A percentile compares a stretch with the other conserved stretches of the same genome.
phyloP scores from a whole-genome alignment of 2,888 invertebrate genomes.

The Drosophila incognita region DNA sequence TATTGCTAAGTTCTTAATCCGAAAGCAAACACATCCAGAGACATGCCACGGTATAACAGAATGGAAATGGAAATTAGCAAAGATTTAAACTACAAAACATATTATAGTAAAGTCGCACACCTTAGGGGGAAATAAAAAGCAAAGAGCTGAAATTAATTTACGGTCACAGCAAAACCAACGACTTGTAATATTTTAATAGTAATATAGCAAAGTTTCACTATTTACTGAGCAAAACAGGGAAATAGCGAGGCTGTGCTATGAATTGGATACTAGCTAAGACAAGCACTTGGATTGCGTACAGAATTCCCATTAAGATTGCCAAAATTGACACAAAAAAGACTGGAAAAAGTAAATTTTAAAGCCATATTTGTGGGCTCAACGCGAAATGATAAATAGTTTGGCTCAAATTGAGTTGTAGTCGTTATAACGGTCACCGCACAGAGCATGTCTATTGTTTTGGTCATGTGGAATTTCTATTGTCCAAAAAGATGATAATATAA shows the following conservation, averaged over 20 bases:
- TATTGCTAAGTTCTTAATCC: not conserved
- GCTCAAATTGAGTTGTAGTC: conserved; percentile 39
- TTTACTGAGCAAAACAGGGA: not conserved
- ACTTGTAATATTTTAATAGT: not conserved
- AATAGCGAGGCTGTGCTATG: no score
- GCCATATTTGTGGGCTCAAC: not conserved
- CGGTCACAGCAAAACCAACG: not conserved
- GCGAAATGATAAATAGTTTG: not conserved
- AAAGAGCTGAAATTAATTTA: not conserved
- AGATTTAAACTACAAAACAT: not conserved
- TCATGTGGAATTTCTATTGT: conserved; percentile 59
- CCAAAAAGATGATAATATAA: conserved; percentile 35
- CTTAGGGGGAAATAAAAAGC: not conserved
- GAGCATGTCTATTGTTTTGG: conserved; percentile 43
- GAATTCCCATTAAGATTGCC: not conserved
- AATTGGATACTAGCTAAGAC: not conserved
- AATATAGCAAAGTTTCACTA: not conserved
- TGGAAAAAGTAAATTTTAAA: not conserved
- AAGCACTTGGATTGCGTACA: not conserved
- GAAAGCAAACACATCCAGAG: no score
- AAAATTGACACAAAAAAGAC: not conserved
- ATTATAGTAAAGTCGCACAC: not conserved
- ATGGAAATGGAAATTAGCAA: not conserved
- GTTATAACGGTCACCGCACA: conserved; percentile 51
- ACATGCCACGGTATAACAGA: not conserved